A percentile compares a stretch with the other conserved stretches of the same genome.
Conservation (phyloP, 2,797 vertebrate species). For the Phyllotis vaccarum region DNA sequence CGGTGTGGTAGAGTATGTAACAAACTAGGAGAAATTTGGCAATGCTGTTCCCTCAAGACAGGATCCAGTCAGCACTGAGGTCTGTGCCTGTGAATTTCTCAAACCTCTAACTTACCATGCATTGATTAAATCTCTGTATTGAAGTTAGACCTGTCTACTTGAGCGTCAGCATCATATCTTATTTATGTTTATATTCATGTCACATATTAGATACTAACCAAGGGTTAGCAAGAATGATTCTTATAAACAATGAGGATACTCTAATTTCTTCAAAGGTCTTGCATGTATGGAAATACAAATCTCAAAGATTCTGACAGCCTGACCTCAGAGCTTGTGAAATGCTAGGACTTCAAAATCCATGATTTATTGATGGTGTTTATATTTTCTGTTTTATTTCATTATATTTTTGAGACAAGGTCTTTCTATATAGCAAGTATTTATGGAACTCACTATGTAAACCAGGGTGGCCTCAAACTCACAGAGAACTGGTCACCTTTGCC, state of each 20-base stretch:
- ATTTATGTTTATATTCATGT: background rate
- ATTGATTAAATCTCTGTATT: background rate
- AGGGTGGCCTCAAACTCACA: background rate
- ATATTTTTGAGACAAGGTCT: background rate
- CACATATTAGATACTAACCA: background rate
- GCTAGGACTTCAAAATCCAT: background rate
- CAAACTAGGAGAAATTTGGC: background rate
- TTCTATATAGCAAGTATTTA: background rate
- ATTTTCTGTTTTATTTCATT: background rate
- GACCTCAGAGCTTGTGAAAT: background rate
- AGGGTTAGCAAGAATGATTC: background rate
- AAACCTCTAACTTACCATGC: background rate
- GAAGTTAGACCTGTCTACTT: background rate
- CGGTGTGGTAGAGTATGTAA: no score
- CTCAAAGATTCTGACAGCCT: background rate
- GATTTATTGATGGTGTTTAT: background rate
- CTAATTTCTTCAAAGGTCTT: background rate
- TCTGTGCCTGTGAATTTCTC: background rate
- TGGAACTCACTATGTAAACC: background rate
- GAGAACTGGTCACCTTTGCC: background rate
- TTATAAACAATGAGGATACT: background rate
- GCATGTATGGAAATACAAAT: background rate
- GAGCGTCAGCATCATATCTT: background rate
- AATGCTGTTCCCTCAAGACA: accelerated
- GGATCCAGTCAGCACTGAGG: background rate